A percentile compares a stretch with the other conserved stretches of the same genome.
These are phyloP conservation scores for Temnothorax curvispinosus DNA, from an alignment of 1,140 invertebrate species.

Conservation along the genomic window DNA sequence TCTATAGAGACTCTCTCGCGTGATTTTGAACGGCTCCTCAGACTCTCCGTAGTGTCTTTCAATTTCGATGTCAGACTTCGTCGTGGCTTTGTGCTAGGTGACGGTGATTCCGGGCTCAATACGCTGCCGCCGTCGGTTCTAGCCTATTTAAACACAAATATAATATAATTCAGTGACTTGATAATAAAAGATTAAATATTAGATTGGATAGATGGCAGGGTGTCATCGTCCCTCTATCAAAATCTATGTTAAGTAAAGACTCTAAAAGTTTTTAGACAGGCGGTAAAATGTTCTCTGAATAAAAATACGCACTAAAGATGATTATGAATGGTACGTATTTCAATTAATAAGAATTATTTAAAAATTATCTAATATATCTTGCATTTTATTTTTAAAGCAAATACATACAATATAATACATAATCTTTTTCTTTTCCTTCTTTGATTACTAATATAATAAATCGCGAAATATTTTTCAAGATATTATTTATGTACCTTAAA, in stretches of 20 bases:
- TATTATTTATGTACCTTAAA: conserved; percentile 88
- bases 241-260: neutral
- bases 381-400: conserved; percentile 41
- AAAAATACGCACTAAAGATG: neutral
- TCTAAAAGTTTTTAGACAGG: neutral
- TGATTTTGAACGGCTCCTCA: conserved; percentile 82
- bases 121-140: conserved; percentile 79
- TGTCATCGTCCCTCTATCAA: neutral
- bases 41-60: conserved; percentile 82
- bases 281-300: neutral
- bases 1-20: conserved; percentile 77
- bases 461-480: conserved; percentile 63
- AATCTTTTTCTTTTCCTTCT: conserved; percentile 25
- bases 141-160: conserved; percentile 71
- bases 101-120: conserved; percentile 89
- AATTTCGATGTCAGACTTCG: conserved; percentile 82
- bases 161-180: neutral
- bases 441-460: conserved; percentile 13
- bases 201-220: neutral
- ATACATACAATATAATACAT: conserved; percentile 25
- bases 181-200: neutral
- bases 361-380: neutral
- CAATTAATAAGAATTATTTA: neutral
- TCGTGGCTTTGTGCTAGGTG: conserved; percentile 81
- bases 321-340: neutral